These are phyloP conservation scores for Rhabdornis inornatus DNA, from an alignment of 2,113 vertebrate genomes.

Conservation along the genomic window DNA sequence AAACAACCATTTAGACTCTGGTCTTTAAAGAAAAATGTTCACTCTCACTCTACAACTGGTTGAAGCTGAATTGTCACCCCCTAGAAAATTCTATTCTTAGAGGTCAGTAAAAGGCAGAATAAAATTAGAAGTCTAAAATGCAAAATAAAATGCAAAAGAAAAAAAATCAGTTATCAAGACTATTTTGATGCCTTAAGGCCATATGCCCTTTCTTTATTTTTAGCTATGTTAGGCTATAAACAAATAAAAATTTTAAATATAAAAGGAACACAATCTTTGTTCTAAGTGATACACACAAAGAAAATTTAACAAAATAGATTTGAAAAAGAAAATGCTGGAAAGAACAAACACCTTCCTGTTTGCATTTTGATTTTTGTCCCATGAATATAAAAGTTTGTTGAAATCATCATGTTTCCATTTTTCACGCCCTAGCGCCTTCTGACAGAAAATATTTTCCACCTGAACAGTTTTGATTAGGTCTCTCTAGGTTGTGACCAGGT, in stretches of 20 bases:
- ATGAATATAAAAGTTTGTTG: background rate
- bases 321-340: background rate
- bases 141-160: background rate
- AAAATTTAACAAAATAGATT: background rate
- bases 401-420: background rate
- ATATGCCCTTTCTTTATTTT: background rate
- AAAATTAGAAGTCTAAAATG: background rate
- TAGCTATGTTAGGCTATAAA: background rate
- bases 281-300: background rate
- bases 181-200: background rate
- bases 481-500: background rate
- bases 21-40: slow-evolving; percentile 7
- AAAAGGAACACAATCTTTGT: background rate
- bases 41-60: slow-evolving; percentile 10
- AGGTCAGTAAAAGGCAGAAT: background rate
- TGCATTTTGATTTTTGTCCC: background rate
- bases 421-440: background rate
- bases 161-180: background rate
- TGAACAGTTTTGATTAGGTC: background rate
- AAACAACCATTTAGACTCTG: slow-evolving; percentile 31
- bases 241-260: background rate
- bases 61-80: background rate
- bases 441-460: background rate
- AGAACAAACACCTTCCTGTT: background rate
- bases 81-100: background rate